phyloP scores from a whole-genome alignment of 2,113 vertebrate species.

The Microcebus lehilahytsara region DNA sequence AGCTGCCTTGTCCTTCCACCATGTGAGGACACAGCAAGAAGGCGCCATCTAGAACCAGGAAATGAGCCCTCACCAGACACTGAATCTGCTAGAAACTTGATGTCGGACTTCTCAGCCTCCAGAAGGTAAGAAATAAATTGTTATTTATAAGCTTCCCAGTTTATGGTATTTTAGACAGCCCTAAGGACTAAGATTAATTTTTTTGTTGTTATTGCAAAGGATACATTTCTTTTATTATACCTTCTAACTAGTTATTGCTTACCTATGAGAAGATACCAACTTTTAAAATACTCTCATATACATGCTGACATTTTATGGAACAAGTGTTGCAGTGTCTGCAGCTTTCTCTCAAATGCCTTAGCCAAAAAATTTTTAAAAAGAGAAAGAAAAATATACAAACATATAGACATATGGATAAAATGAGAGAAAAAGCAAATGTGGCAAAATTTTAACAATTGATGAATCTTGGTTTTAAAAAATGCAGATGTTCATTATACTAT shows the following conservation, averaged over 20 bases:
- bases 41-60: neutral
- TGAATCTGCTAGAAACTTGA: neutral
- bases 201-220: neutral
- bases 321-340: neutral
- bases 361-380: neutral
- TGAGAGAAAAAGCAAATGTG: neutral
- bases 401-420: neutral
- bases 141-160: neutral
- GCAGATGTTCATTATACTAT: neutral
- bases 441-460: neutral
- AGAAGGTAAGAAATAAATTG: neutral
- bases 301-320: neutral
- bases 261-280: neutral
- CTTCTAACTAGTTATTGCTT: neutral
- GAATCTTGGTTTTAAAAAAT: neutral
- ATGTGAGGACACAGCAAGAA: neutral
- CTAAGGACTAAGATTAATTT: neutral
- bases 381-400: neutral
- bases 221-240: neutral
- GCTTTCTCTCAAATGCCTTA: neutral
- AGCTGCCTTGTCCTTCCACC: neutral
- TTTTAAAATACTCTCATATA: neutral
- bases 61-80: neutral
- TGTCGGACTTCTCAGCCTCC: neutral
- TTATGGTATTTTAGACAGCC: neutral